Evolutionary conservation across 2,797 vertebrate genomes (phyloP).

Genomic region (Enteromius trimaculatus): DNA sequence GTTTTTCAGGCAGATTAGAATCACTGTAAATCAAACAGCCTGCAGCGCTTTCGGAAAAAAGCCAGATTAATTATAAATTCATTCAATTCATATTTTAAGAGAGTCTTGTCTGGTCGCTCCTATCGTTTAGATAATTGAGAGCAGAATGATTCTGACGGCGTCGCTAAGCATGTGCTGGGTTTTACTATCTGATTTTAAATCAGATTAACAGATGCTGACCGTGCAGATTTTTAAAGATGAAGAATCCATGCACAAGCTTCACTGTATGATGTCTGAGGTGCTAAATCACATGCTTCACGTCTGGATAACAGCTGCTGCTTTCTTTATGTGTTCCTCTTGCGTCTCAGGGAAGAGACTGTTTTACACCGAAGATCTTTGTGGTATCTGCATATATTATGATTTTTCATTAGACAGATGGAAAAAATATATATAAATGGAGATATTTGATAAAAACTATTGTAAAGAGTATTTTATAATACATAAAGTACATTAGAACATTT

Average conservation of each 20-base stretch:
- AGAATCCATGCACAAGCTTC: neutral
- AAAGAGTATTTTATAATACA: neutral
- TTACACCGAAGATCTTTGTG: neutral
- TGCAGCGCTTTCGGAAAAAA: constrained; percentile 45
- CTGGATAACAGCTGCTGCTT: constrained; percentile 11
- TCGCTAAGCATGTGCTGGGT: constrained; percentile 50
- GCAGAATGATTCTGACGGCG: neutral
- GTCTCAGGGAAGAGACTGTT: neutral
- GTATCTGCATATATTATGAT: neutral
- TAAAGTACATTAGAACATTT: neutral
- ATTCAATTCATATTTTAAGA: constrained; percentile 73
- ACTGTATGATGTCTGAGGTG: neutral
- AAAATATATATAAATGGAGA: neutral
- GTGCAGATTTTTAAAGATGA: constrained; percentile 51
- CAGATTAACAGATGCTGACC: constrained; percentile 39
- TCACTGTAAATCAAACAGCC: constrained; percentile 46
- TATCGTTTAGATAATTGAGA: constrained; percentile 65
- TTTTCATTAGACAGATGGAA: neutral
- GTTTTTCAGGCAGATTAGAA: constrained; percentile 57
- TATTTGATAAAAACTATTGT: neutral
- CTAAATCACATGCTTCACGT: constrained; percentile 2
- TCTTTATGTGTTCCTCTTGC: neutral
- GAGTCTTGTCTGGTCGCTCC: constrained; percentile 69
- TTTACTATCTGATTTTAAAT: constrained; percentile 48
- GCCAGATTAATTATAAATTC: constrained; percentile 70